A percentile compares a stretch with the other conserved stretches of the same genome.
Evolutionary conservation across 2,113 vertebrate genomes (phyloP).

Genomic region (Monarcha castaneiventris): DNA sequence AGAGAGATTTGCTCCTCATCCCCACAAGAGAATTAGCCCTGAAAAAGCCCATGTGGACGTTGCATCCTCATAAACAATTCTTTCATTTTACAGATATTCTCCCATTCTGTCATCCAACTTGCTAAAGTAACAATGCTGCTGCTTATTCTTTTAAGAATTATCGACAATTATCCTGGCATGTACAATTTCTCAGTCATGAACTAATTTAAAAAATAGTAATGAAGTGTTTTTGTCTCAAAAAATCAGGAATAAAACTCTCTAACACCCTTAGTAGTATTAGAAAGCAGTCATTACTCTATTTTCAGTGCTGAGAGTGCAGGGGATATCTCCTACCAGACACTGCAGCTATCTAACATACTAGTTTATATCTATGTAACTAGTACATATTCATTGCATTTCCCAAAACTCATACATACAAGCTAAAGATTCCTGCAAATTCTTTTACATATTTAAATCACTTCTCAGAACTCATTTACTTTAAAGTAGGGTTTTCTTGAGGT

Average conservation of each 20-base stretch:
- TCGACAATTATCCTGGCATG: background rate
- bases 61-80: background rate
- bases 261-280: background rate
- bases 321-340: background rate
- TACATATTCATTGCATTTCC: background rate
- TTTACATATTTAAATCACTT: background rate
- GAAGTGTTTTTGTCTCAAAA: background rate
- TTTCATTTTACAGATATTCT: background rate
- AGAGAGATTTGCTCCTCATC: background rate
- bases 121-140: accelerated
- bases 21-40: background rate
- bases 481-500: background rate
- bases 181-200: background rate
- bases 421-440: background rate
- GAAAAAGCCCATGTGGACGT: background rate
- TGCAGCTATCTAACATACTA: background rate
- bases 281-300: background rate
- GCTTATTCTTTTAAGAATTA: background rate
- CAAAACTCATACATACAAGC: background rate
- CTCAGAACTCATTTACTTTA: background rate
- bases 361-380: background rate
- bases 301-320: background rate
- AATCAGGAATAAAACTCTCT: background rate
- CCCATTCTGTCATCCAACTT: background rate
- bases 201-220: background rate